Base-by-base conservation (phyloP, 2,888 invertebrate genomes). In the Acanthopleura granulata region DNA sequence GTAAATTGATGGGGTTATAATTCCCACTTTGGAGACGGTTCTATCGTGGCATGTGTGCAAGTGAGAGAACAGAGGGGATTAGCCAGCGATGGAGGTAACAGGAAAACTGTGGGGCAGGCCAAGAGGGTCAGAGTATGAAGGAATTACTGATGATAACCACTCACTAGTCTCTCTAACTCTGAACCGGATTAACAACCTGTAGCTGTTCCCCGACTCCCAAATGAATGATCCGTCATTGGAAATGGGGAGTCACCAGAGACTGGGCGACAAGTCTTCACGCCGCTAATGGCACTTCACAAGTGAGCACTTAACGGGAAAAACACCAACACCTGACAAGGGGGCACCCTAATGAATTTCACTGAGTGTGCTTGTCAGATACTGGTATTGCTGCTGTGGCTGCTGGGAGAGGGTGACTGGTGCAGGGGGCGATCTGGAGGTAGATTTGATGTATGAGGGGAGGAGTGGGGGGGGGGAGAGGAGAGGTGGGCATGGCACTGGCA, bases 1-100 rank as follows among this genome's bases (percentile, higher is more conserved):
- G 66, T 66, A 27, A 66, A 66, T 66, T 66, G 66, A 66, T 66
- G 66, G 66, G 66, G 66, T 27, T 66, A 66, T 22, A 27, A 66
- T 66, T 27, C 66, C 66, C 66, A 66, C 66, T 66, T 27, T 66
- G 66, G 66, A 27, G 15, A 15, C 16, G 66, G 15, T 27, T 27
- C 29, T 66, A 66, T 66, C 66, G 25, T 6, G 6, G 27, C 25
- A 3, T 66, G 27, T 25, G 16, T 27, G 15, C 6, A 6, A 18
- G 16, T 12, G 25, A 18, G 18, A 25, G 4, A 66, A 66, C 66
- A 27, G 66, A 66, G 66, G 66, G 66, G 66, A 66, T 66, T 66
- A n/a, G 9, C n/a, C 9, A 57, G n/a, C n/a, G 57, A 22, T 57
- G 22, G 57, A 27, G 29, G 22, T 22, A 66, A 66, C 15, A 66